Conservation (phyloP, 2,888 invertebrate genomes). For the Lottia scabra region DNA sequence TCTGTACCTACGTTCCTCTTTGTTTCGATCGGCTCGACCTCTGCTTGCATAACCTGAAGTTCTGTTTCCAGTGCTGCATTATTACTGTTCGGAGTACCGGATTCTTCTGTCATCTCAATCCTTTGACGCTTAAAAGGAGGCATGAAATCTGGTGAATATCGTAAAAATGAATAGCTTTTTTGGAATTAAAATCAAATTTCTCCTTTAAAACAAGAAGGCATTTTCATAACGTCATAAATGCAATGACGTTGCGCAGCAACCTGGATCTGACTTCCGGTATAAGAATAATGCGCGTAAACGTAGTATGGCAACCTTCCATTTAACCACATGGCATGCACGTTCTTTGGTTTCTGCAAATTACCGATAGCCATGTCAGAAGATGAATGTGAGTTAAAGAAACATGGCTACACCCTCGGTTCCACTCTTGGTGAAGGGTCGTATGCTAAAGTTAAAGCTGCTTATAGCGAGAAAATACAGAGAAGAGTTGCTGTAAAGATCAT, state of each 20-base stretch:
- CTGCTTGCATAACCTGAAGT: constrained; percentile 52
- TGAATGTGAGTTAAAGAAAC: constrained; percentile 62
- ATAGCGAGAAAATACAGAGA: constrained; percentile 51
- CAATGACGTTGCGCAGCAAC: constrained; percentile 25
- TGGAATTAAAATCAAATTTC: not conserved
- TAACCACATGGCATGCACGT: not conserved
- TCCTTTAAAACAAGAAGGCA: not conserved
- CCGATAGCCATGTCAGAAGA: constrained; percentile 48
- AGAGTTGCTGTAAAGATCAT: constrained; percentile 77
- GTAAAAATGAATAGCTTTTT: too few relatives aligned
- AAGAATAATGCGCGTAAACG: not conserved
- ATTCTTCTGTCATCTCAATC: constrained; percentile 37
- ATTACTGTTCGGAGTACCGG: constrained; percentile 18
- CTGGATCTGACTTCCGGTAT: not conserved
- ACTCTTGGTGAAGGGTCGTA: constrained; percentile 67
- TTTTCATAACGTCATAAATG: constrained; percentile 22
- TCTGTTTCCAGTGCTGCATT: constrained; percentile 41
- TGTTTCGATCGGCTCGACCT: constrained; percentile 54
- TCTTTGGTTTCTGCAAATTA: constrained; percentile 25
- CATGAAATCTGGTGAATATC: constrained; percentile 23
- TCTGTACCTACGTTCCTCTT: constrained; percentile 37
- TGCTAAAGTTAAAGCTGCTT: constrained; percentile 80
- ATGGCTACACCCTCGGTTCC: constrained; percentile 72
- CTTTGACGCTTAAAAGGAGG: constrained; percentile 43
- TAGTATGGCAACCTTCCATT: too few relatives aligned